Evolutionary conservation across 1,140 invertebrate genomes (phyloP).

Genomic region (Scylla paramamosain): DNA sequence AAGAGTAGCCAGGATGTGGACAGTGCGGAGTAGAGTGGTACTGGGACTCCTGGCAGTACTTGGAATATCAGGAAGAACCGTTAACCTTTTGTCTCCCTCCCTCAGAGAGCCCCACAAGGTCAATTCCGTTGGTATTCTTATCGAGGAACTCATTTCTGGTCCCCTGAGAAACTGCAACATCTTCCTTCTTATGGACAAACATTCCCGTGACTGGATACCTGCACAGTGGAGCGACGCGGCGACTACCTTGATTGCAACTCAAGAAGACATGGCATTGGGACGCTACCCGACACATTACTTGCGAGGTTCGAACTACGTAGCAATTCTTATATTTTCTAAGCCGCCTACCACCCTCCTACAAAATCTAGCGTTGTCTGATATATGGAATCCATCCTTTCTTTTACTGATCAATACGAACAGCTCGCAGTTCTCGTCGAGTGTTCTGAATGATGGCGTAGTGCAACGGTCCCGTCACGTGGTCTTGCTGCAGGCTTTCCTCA

Average conservation of each 20-base stretch:
- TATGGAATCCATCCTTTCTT: slow-evolving; percentile 39
- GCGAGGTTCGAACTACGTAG: neutral
- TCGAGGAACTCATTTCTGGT: neutral
- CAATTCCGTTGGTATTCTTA: neutral
- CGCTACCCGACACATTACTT: slow-evolving; percentile 21
- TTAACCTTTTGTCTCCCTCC: neutral
- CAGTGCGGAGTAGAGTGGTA: neutral
- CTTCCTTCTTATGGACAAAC: neutral
- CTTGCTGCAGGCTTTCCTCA: neutral
- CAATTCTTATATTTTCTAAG: neutral
- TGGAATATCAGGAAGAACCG: neutral
- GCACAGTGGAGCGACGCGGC: neutral
- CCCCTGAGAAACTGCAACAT: neutral
- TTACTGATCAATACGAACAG: neutral
- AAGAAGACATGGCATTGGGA: neutral
- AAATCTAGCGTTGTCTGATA: neutral
- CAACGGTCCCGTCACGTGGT: slow-evolving; percentile 12
- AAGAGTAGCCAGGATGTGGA: neutral
- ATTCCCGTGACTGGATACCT: neutral
- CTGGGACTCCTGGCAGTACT: neutral
- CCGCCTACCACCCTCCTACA: neutral
- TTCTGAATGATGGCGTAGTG: neutral
- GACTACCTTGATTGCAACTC: neutral
- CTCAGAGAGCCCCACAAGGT: neutral
- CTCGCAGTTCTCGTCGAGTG: neutral